A percentile compares a stretch with the other conserved stretches of the same genome.
Conservation (phyloP, 1,140 invertebrate species). For the Battus philenor region DNA sequence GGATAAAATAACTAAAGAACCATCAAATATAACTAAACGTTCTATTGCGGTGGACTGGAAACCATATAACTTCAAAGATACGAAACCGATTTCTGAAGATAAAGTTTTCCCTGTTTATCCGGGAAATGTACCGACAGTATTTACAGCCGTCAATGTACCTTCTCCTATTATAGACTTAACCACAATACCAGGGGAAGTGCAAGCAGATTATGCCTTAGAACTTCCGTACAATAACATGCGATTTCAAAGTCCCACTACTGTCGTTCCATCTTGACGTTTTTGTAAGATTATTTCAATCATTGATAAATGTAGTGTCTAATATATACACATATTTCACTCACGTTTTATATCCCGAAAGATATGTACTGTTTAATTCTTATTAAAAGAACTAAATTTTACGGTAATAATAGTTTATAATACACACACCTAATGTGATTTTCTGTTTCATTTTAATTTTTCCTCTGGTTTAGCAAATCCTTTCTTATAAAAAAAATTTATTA, state of each 20-base stretch:
- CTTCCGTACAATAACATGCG: conserved; percentile 65
- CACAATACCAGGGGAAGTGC: conserved; percentile 57
- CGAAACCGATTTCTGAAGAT: conserved; percentile 22
- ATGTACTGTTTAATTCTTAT: conserved; percentile 45
- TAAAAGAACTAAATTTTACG: too few species aligned
- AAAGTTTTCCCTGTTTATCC: conserved; percentile 44
- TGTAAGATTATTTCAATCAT: conserved; percentile 36
- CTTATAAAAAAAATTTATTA: too few species aligned
- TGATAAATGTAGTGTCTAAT: conserved; percentile 40
- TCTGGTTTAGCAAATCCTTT: too few species aligned
- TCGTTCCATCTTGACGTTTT: conserved; percentile 68
- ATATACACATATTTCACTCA: conserved; percentile 52
- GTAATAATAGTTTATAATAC: too few species aligned
- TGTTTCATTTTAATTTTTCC: too few species aligned
- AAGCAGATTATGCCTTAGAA: conserved; percentile 68
- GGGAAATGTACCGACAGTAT: conserved; percentile 23
- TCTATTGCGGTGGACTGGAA: conserved; percentile 22
- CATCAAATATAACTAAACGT: too few species aligned
- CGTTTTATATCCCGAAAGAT: conserved; percentile 52
- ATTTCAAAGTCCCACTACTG: conserved; percentile 69
- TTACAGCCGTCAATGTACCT: conserved; percentile 39
- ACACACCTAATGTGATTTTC: too few species aligned
- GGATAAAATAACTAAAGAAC: conserved; percentile 15
- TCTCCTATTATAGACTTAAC: conserved; percentile 42
- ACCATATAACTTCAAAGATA: conserved; percentile 24